Base-by-base conservation (phyloP, 2,113 vertebrate species). In the Trogon surrucura region DNA sequence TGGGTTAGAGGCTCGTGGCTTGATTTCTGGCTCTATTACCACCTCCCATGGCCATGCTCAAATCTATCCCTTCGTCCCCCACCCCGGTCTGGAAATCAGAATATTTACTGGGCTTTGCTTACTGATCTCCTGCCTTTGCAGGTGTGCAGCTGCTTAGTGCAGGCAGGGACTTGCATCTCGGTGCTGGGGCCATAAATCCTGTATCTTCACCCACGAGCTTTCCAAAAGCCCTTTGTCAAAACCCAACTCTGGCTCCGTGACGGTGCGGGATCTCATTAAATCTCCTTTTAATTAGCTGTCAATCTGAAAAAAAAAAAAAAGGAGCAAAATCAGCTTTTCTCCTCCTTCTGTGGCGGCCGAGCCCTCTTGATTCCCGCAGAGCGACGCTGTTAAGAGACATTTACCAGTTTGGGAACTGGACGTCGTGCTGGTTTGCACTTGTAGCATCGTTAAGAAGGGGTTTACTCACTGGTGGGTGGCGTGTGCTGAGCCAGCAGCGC, bases 391-490 rank as follows among this genome's bases (percentile, higher is more conserved):
- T 3, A 32, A 48, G 85, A 16, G 53, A 14, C 32, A 7, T 82
- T 82, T 65, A 11, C 73, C 74, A 9, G 34, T n/a, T 21, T 21
- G 58, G 73, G 62, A 70, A 10, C 13, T 10, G 32, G 3, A 4
- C 8, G 61, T 36, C 1, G 0, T n/a, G 88, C 54, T 32, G 54
- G 8, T 80, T 41, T 51, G 29, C 67, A 10, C 17, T 32, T 1
- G 17, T 6, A n/a, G 50, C 20, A 9, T 11, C 25, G 0, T 41
- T 8, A 17, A 57, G 27, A 84, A 48, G 36, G 51, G n/a, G 10
- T 32, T 48, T 8, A 36, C 41, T 16, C 1, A 3, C 0, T 2
- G 5, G 3, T 11, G 3, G 3, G 48, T 6, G 17, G 13, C 6
- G 2, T 0, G 7, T 60, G 93, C 85, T 80, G 85, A 79, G 61